These are phyloP conservation scores for Calameuta pallipes DNA, from an alignment of 2,888 invertebrate genomes.

Conservation along the genomic window DNA sequence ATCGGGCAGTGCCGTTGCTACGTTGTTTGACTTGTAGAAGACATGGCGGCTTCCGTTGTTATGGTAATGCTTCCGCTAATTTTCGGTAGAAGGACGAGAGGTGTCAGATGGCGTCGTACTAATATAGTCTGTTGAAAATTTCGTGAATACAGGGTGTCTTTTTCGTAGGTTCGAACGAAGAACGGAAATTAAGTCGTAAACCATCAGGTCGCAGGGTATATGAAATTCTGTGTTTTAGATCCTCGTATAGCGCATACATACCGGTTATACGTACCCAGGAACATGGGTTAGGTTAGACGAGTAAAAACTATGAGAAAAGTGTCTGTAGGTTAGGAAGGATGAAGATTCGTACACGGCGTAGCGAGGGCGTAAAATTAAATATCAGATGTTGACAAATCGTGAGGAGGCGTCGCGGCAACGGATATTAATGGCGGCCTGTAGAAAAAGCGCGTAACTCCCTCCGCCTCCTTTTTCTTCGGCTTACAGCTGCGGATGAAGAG, in stretches of 20 bases:
- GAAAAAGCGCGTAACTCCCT: conserved; percentile 59
- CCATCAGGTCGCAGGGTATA: background rate
- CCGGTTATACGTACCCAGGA: too few relatives aligned
- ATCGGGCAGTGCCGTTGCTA: conserved; percentile 31
- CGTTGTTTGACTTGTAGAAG: conserved; percentile 38
- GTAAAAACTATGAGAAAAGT: too few relatives aligned
- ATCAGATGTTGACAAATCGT: conserved; percentile 67
- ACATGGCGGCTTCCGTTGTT: conserved; percentile 35
- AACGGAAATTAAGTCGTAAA: background rate
- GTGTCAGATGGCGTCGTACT: background rate
- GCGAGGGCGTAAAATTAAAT: conserved; percentile 62
- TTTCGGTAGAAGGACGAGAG: conserved; percentile 31
- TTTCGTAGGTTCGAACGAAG: too few relatives aligned
- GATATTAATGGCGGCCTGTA: conserved; percentile 64
- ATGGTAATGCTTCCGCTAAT: conserved; percentile 32
- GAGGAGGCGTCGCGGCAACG: conserved; percentile 64
- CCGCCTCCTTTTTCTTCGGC: conserved; percentile 36
- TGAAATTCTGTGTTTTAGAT: too few relatives aligned
- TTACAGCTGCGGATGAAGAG: conserved; percentile 63
- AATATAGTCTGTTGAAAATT: background rate
- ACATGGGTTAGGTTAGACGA: too few relatives aligned
- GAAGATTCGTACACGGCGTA: background rate
- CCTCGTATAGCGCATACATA: background rate
- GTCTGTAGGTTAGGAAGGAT: too few relatives aligned
- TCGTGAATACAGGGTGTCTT: background rate